These are phyloP conservation scores for Allygus modestus DNA, from an alignment of 2,888 invertebrate genomes.

Conservation along the genomic window DNA sequence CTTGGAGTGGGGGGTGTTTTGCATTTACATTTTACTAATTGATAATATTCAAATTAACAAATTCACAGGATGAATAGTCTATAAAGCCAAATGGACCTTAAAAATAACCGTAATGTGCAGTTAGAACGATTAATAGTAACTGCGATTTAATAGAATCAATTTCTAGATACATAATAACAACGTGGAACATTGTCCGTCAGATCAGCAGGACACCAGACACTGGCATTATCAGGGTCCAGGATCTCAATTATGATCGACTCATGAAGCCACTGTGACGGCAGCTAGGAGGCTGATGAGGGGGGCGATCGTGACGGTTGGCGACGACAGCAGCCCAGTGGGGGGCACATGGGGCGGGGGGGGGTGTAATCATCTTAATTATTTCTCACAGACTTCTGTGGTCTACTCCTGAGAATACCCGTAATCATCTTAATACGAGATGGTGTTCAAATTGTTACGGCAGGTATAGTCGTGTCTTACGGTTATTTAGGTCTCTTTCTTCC, in stretches of 20 bases:
- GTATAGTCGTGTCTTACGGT: conserved; percentile 34
- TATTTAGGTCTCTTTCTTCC: conserved; percentile 19
- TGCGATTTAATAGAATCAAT: too few species aligned
- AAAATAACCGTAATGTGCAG: too few species aligned
- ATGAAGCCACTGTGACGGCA: conserved; percentile 34
- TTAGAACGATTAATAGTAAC: too few species aligned
- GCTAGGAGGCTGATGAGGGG: background rate
- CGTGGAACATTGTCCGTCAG: too few species aligned
- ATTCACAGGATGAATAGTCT: too few species aligned
- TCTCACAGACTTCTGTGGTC: conserved; percentile 45
- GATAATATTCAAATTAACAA: too few species aligned
- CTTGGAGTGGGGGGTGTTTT: too few species aligned
- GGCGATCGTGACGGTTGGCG: conserved; percentile 3
- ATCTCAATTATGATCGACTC: background rate
- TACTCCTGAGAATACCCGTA: conserved; percentile 13
- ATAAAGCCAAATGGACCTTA: too few species aligned
- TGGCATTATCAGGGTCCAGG: background rate
- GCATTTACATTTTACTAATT: too few species aligned
- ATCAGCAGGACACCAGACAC: background rate
- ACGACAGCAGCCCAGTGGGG: conserved; percentile 31
- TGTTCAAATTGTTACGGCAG: conserved; percentile 30
- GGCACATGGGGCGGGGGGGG: background rate
- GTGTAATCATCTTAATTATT: conserved; percentile 37
- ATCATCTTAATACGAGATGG: conserved; percentile 41
- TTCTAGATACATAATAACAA: too few species aligned